A percentile compares a stretch with the other conserved stretches of the same genome.
These are phyloP conservation scores for Clytia hemisphaerica DNA, from an alignment of 30 jellyfish, hydroid and myxozoan genomes.

Conservation along the genomic window DNA sequence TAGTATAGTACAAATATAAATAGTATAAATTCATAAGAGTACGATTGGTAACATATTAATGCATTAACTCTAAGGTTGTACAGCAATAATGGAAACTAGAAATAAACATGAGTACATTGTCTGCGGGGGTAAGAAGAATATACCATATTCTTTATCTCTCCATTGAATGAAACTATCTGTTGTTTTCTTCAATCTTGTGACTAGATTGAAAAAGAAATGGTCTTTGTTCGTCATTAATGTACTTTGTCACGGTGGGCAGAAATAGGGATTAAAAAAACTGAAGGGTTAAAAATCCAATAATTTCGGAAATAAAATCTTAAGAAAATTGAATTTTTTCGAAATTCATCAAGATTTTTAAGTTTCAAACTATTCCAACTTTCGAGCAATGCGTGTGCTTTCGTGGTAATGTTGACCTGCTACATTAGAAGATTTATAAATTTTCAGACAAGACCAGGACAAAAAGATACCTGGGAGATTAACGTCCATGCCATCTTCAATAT, in stretches of 20 bases:
- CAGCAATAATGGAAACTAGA: neutral
- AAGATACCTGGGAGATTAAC: conserved; percentile 67
- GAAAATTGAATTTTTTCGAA: neutral
- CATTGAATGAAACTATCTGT: conserved; percentile 94
- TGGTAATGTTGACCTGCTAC: neutral
- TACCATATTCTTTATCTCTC: conserved; percentile 63
- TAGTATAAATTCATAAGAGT: neutral
- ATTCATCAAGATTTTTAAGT: neutral
- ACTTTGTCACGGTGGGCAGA: neutral
- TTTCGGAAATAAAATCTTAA: neutral
- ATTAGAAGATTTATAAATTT: no score
- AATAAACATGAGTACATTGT: neutral
- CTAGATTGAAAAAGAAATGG: conserved; percentile 12
- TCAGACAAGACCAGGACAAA: no score
- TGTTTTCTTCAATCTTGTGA: conserved; percentile 66
- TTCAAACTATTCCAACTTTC: conserved; percentile 5
- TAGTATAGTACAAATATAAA: neutral
- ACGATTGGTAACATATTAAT: neutral
- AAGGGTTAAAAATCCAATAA: neutral
- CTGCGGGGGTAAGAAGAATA: neutral
- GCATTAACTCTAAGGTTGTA: no score
- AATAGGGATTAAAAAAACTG: neutral
- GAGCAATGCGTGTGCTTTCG: neutral
- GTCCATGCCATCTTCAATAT: conserved; percentile 66
- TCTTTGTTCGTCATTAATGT: neutral